Conservation (phyloP, 2,113 vertebrate species). For the Gopherus flavomarginatus region DNA sequence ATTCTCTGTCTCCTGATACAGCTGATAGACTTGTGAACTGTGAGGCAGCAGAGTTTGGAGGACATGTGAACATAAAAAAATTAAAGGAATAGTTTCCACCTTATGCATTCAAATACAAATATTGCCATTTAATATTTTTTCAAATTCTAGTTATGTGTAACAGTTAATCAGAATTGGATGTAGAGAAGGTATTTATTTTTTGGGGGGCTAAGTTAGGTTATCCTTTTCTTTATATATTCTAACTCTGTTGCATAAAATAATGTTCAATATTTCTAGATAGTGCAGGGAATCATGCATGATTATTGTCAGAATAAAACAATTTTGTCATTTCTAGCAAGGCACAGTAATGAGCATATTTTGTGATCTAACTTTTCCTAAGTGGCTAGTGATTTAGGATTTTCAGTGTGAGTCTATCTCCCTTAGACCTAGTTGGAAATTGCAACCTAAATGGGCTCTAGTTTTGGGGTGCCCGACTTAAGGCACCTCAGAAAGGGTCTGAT, state of each 20-base stretch:
- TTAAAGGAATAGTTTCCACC: background rate
- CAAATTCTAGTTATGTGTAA: background rate
- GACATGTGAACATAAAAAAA: conserved; percentile 1
- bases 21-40: conserved; percentile 9
- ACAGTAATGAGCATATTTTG: background rate
- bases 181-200: background rate
- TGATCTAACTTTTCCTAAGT: background rate
- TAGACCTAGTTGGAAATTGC: background rate
- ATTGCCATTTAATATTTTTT: conserved; percentile 7
- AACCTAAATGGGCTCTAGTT: background rate
- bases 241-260: background rate
- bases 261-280: background rate
- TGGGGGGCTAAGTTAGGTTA: background rate
- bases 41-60: conserved; percentile 10
- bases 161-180: background rate
- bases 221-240: background rate
- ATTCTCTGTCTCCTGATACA: conserved; percentile 19
- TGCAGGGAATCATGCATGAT: background rate
- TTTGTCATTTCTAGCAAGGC: background rate
- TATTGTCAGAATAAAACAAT: conserved; percentile 29
- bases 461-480: background rate
- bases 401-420: background rate
- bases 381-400: background rate
- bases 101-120: conserved; percentile 8
- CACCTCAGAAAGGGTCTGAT: background rate